Base-by-base conservation (phyloP, 2,113 vertebrate genomes). In the Scophthalmus maximus region DNA sequence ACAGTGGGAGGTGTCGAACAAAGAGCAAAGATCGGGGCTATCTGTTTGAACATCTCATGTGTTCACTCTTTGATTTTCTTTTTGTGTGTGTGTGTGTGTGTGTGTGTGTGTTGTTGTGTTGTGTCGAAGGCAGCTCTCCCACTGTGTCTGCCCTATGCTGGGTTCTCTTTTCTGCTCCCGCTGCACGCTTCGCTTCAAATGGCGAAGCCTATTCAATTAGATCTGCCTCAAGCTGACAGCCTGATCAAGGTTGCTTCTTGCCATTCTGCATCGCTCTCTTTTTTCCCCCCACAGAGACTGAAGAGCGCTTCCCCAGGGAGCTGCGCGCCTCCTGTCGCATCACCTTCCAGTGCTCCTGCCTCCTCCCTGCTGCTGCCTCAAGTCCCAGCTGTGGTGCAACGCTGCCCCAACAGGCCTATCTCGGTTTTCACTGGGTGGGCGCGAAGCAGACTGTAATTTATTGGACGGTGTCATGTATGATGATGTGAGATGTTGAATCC, bases 151-250 rank as follows among this genome's bases (percentile, higher is more conserved):
- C 68, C 73, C 69, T 26, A 17, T 6, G 6, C 66, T 36, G 42
- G 30, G 53, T 56, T 59, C 56, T 76, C 68, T 77, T 36, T 58
- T 49, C 50, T 67, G 49, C 79, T 67, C 30, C 51, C 46, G 68
- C 77, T 53, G 34, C 56, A 63, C 72, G 56, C 74, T 29, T 17
- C 58, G 76, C 78, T 86, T 88, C 73, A 84, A 83, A 81, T 87
- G 67, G 58, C 47, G 57, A 53, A 30, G 53, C 29, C 53, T 30
- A 66, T 83, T 87, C 59, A 84, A 78, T 90, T 87, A 85, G 78
- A 74, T 58, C 22, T 36, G 69, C 55, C 65, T 46, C 12, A 10
- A 79, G 76, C 72, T 89, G 82, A 84, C 78, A 69, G 78, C 44
- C 75, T 71, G 73, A 86, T 83, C 62, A 50, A 70, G 60, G 65